Evolutionary conservation across 2,888 invertebrate species (phyloP).

Genomic region (Eristalis intricaria): DNA sequence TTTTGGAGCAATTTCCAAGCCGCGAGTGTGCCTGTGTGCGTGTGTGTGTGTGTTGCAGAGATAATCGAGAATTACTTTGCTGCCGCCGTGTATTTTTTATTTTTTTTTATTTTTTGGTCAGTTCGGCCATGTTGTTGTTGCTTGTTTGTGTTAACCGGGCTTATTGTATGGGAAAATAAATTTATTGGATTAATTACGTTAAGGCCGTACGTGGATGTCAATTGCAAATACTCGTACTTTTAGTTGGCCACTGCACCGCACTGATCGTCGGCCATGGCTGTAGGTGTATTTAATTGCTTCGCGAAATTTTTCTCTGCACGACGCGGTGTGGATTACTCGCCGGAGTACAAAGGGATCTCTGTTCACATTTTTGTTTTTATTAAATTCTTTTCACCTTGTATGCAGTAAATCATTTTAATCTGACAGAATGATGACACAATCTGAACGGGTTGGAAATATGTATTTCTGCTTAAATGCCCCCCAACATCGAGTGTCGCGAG

Average conservation of each 20-base stretch:
- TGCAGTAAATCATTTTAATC: slow-evolving; percentile 69
- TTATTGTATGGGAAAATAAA: slow-evolving; percentile 66
- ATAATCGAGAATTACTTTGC: slow-evolving; percentile 67
- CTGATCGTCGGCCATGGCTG: background rate
- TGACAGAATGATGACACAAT: slow-evolving; percentile 71
- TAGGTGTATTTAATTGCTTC: slow-evolving; percentile 68
- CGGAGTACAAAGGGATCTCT: slow-evolving; percentile 37
- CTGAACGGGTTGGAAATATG: slow-evolving; percentile 30
- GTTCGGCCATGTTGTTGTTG: background rate
- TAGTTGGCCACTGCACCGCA: slow-evolving; percentile 21
- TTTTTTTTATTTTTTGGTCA: no score
- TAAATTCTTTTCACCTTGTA: slow-evolving; percentile 15
- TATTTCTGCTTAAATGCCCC: slow-evolving; percentile 8
- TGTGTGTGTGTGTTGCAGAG: slow-evolving; percentile 55
- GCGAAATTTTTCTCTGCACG: background rate
- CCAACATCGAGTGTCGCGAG: background rate
- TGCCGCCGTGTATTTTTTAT: background rate
- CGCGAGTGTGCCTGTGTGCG: slow-evolving; percentile 8
- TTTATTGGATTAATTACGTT: slow-evolving; percentile 71
- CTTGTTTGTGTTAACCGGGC: slow-evolving; percentile 25
- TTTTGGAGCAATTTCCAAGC: slow-evolving; percentile 48
- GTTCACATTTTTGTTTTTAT: slow-evolving; percentile 13
- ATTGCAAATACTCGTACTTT: slow-evolving; percentile 53
- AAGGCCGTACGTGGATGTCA: slow-evolving; percentile 69
- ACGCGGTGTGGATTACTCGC: background rate